Evolutionary conservation across 2,888 invertebrate species (phyloP), one percentile per base, ranked within the genome.

Genomic region (Caenorhabditis doughertyi): DNA sequence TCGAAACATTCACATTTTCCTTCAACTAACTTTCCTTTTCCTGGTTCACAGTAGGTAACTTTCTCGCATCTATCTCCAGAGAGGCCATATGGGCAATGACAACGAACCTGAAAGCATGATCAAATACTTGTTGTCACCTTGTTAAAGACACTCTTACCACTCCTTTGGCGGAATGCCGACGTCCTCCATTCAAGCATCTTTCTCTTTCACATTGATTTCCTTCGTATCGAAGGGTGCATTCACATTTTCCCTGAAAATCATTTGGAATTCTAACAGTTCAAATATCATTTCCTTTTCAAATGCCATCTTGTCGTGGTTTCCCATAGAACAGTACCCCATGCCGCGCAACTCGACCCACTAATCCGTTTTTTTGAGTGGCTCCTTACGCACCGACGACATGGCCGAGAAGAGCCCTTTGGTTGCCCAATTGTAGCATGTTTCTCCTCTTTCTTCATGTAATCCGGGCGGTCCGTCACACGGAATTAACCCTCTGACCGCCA

Each of bases 1-100:
- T 81, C 84, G 56, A 71, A 79, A 44, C 87, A 88, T 58, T 86
- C 85, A 65, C 87, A 88, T 51, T 84, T 84, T 67, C 86, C 87
- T 62, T 88, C 84, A n/a, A 83, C 58, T 35, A 88, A 67, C 64
- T 81, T 83, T 64, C 87, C 87, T 81, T 86, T 85, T 67, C 84
- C 84, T n/a, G 85, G 77, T 58, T 87, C 87, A 49, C 87, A 88
- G 72, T 81, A 84, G 8, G 83, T 86, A 35, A 86, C 86, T 35
- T 84, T 84, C 35, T 88, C 87, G 65, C 87, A 88, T 47, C 84
- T 70, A 27, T 85, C 86, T 18, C 87, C 87, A 18, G 83, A 76
- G 2, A 86, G 55, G 9, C 87, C 87, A 70, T 84, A 87, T 18
- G 87, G 87, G 58, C 87, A 87, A 42, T 85, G 85, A 51, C 87